phyloP scores from a whole-genome alignment of 2,888 invertebrate species.

The Torymus aiolomorphi region DNA sequence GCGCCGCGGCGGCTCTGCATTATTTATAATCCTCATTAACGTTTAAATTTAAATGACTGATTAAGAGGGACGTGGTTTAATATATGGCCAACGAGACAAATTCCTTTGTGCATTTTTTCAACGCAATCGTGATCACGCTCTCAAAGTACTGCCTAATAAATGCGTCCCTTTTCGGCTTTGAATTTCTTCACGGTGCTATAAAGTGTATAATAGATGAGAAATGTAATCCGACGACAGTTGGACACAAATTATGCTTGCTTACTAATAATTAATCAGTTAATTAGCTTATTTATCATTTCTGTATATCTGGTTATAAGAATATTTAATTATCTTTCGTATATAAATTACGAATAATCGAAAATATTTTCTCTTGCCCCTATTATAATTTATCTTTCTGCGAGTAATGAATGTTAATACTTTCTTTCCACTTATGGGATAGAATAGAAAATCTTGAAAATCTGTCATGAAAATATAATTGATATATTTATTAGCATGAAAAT shows the following conservation, averaged over 20 bases:
- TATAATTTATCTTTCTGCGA: neutral
- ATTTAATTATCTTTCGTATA: neutral
- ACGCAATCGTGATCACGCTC: conserved; percentile 24
- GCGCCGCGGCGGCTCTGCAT: conserved; percentile 35
- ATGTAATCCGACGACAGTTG: conserved; percentile 25
- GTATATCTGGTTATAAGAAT: neutral
- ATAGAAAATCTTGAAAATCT: too few species aligned
- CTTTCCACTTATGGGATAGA: too few species aligned
- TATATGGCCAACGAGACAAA: conserved; percentile 33
- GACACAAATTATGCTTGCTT: conserved; percentile 18
- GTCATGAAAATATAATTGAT: too few species aligned
- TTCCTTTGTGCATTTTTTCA: conserved; percentile 35
- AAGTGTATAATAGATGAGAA: conserved; percentile 8
- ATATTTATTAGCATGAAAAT: too few species aligned
- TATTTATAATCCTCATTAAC: conserved; percentile 55
- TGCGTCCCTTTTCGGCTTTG: conserved; percentile 18
- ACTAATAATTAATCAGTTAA: conserved; percentile 32
- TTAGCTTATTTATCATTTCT: conserved; percentile 26
- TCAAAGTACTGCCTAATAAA: conserved; percentile 34
- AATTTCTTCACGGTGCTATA: conserved; percentile 20
- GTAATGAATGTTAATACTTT: too few species aligned
- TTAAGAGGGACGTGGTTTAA: conserved; percentile 47
- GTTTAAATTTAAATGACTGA: conserved; percentile 52
- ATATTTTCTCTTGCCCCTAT: neutral
- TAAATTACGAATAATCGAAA: too few species aligned